phyloP scores from a whole-genome alignment of 2,113 vertebrate species.

The Raphicerus campestris region DNA sequence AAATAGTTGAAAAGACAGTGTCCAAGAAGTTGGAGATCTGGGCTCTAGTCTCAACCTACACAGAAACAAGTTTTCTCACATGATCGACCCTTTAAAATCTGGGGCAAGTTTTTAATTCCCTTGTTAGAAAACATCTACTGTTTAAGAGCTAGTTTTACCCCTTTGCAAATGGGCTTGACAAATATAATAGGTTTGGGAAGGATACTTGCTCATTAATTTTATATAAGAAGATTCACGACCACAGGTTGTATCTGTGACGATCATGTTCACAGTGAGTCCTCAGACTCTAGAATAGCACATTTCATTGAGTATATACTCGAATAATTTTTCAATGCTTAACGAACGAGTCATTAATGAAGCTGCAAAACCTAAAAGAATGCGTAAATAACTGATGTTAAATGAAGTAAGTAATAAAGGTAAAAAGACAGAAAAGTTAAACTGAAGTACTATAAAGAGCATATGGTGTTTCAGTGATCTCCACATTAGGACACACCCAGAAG shows the following conservation, averaged over 20 bases:
- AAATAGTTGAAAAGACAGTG: not conserved
- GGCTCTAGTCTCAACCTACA: not conserved
- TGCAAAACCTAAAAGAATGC: not conserved
- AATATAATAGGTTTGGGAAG: not conserved
- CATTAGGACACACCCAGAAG: not conserved
- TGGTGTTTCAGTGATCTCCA: not conserved
- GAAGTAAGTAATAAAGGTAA: not conserved
- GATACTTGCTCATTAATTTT: conserved; percentile 8
- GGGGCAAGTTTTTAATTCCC: not conserved
- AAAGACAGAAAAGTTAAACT: not conserved
- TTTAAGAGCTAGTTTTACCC: not conserved
- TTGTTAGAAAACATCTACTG: not conserved
- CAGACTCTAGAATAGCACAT: not conserved
- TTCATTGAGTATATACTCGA: not conserved
- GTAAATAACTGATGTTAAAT: not conserved
- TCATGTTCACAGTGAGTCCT: not conserved
- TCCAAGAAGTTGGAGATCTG: not conserved
- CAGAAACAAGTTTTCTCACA: not conserved
- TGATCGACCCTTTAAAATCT: not conserved
- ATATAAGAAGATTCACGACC: not conserved
- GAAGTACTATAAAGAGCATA: not conserved
- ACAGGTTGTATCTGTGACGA: not conserved
- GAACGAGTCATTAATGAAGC: not conserved
- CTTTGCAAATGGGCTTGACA: not conserved
- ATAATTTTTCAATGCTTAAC: not conserved